These are phyloP conservation scores for Pocillopora meandrina DNA, from an alignment of 92 coral and sea anemone species.

Conservation along the genomic window DNA sequence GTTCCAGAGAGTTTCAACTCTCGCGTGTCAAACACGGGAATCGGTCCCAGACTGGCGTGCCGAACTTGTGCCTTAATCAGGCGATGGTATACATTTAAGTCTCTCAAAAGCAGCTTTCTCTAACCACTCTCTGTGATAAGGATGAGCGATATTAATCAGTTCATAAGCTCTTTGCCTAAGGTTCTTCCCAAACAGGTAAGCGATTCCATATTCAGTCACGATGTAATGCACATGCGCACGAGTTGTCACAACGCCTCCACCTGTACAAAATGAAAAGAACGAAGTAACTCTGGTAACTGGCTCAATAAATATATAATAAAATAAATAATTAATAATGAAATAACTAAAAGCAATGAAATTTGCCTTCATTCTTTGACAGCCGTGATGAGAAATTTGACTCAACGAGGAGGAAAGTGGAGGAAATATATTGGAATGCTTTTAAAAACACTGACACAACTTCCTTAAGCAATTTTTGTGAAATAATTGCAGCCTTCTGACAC, in stretches of 20 bases:
- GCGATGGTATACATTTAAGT: conserved; percentile 96
- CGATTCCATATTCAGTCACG: conserved; percentile 91
- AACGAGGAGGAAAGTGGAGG: no score
- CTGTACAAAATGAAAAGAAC: conserved; percentile 17
- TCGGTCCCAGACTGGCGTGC: conserved; percentile 9
- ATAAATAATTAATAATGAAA: no score
- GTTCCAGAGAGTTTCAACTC: not conserved
- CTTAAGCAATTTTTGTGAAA: no score
- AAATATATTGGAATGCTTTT: no score
- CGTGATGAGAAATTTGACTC: no score
- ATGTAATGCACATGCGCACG: conserved; percentile 96
- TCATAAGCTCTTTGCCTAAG: conserved; percentile 89
- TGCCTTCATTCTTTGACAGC: no score
- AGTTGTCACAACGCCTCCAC: conserved; percentile 96
- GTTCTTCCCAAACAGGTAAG: conserved; percentile 91
- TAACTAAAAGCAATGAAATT: no score
- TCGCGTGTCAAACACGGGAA: conserved; percentile 2
- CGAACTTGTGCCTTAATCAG: conserved; percentile 48
- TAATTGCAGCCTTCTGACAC: no score
- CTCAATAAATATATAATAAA: no score
- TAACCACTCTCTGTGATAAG: conserved; percentile 85
- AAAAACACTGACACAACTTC: no score
- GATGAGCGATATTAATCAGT: conserved; percentile 86
- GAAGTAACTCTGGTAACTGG: not conserved
- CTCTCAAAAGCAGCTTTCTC: conserved; percentile 91